Conservation (phyloP, 2,113 vertebrate genomes). For the Tachysurus vachellii region DNA sequence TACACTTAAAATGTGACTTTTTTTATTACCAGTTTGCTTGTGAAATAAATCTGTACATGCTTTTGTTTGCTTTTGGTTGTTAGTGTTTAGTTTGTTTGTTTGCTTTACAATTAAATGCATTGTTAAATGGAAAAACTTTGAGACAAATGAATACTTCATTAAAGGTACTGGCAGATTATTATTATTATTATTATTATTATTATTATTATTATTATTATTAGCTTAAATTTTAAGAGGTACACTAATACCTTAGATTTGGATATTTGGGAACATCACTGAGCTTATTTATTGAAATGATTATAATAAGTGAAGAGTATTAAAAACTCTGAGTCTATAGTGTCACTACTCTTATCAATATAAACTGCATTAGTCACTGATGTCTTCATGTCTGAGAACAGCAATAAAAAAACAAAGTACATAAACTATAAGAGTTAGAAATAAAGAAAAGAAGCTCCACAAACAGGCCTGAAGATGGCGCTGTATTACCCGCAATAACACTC, state of each 20-base stretch:
- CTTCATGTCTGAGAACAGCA: neutral
- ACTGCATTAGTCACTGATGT: no score
- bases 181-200: no score
- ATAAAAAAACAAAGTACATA: neutral
- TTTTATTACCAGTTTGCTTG: neutral
- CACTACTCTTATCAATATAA: no score
- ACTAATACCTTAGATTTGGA: no score
- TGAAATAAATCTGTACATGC: neutral
- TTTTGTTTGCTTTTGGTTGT: no score
- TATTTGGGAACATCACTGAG: no score
- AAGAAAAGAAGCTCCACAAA: no score
- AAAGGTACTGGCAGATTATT: neutral
- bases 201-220: no score
- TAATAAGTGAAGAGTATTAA: no score
- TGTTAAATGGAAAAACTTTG: neutral
- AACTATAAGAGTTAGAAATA: neutral
- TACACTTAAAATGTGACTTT: neutral
- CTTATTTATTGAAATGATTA: no score
- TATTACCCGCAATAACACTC: neutral
- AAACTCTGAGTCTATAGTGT: no score
- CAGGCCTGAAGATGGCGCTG: conserved; percentile 34
- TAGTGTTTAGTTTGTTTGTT: neutral
- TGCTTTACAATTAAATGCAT: neutral
- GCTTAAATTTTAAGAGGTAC: no score
- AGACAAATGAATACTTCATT: neutral